These are phyloP conservation scores for Dorcus parallelipipedus DNA, from an alignment of 2,888 invertebrate species.

Conservation along the genomic window DNA sequence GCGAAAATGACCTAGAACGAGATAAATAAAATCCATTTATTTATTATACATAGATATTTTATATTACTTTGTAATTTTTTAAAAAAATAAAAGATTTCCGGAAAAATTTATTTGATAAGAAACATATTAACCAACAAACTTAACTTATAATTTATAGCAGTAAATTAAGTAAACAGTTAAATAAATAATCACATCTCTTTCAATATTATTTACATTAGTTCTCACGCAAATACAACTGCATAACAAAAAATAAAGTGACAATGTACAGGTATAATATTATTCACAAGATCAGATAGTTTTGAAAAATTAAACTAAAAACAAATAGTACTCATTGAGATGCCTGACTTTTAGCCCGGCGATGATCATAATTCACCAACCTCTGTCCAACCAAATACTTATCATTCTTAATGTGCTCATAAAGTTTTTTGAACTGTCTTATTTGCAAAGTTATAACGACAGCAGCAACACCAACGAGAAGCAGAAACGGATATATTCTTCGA, in stretches of 20 bases:
- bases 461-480: conserved; percentile 69
- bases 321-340: conserved; percentile 7
- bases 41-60: neutral
- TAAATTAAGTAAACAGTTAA: neutral
- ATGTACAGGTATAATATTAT: conserved; percentile 12
- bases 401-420: conserved; percentile 98
- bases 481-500: conserved; percentile 84
- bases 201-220: neutral
- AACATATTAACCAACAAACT: too few species aligned
- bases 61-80: neutral
- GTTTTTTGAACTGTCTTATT: conserved; percentile 86
- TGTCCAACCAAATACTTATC: conserved; percentile 98
- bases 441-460: conserved; percentile 75
- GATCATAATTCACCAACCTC: conserved; percentile 95
- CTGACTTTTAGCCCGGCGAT: conserved; percentile 60
- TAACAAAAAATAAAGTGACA: neutral
- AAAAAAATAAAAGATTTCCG: neutral
- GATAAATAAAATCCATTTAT: neutral
- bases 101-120: neutral
- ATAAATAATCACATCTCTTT: neutral
- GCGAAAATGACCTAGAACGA: conserved; percentile 38
- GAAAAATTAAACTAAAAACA: conserved; percentile 3
- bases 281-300: conserved; percentile 1
- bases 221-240: conserved; percentile 1
- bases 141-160: too few species aligned